phyloP scores from a whole-genome alignment of 2,113 vertebrate species.

The Notechis scutatus region DNA sequence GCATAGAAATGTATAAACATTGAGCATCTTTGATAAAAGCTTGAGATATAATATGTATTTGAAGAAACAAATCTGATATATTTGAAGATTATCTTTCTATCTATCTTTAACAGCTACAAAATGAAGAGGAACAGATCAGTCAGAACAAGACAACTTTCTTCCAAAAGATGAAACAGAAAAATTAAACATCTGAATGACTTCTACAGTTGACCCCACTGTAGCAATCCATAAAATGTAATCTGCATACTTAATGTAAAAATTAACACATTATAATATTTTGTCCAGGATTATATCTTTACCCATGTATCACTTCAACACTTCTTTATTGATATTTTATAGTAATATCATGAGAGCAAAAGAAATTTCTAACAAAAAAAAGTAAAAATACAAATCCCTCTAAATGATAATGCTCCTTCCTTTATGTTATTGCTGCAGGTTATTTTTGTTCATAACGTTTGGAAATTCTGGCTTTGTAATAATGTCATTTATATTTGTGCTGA shows the following conservation, averaged over 20 bases:
- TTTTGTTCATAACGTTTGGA: neutral
- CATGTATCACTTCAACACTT: neutral
- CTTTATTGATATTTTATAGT: neutral
- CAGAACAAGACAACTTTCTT: neutral
- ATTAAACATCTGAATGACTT: rapidly evolving
- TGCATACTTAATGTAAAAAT: neutral
- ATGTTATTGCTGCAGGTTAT: neutral
- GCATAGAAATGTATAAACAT: neutral
- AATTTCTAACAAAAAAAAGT: neutral
- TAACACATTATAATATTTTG: neutral
- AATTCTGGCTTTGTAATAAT: neutral
- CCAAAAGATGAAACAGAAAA: neutral
- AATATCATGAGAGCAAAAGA: neutral
- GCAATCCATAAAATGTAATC: neutral
- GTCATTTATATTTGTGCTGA: neutral
- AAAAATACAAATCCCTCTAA: neutral
- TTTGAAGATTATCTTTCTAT: neutral
- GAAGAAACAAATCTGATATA: neutral
- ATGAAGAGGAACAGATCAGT: neutral
- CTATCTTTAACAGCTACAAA: neutral
- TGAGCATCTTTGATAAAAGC: neutral
- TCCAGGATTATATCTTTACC: neutral
- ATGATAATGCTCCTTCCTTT: neutral
- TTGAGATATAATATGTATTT: neutral
- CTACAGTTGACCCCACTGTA: rapidly evolving